Percentiles rank a stretch among this genome's conserved stretches.
Evolutionary conservation across 2,797 vertebrate genomes (phyloP).

Genomic region (Phaenicophaeus curvirostris): DNA sequence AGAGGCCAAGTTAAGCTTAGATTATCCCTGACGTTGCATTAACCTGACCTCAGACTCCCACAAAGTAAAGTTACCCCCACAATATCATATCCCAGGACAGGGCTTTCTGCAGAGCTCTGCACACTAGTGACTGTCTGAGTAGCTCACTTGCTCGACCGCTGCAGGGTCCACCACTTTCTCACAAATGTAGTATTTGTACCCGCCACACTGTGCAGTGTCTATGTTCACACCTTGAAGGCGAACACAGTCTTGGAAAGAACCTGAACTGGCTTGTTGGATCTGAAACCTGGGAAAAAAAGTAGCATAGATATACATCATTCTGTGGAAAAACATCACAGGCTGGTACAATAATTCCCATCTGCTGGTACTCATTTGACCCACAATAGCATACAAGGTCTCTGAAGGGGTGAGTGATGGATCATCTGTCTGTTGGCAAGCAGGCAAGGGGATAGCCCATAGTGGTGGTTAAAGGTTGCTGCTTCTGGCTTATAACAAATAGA

Average conservation of each 20-base stretch:
- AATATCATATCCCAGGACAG: rapidly evolving
- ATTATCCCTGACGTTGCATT: background rate
- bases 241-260: background rate
- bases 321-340: background rate
- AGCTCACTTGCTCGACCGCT: background rate
- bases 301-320: background rate
- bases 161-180: background rate
- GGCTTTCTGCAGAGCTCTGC: background rate
- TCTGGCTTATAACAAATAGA: background rate
- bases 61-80: too few species aligned
- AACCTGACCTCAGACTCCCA: background rate
- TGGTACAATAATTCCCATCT: background rate
- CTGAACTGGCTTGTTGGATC: background rate
- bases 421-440: background rate
- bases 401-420: background rate
- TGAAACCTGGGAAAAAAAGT: constrained; percentile 22
- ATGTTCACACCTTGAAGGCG: constrained; percentile 4
- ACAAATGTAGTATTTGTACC: constrained; percentile 20
- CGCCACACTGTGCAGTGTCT: background rate
- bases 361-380: background rate
- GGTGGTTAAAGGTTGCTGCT: background rate
- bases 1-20: background rate
- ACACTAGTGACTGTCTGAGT: background rate
- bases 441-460: rapidly evolving
- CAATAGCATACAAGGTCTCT: background rate